Evolutionary conservation across 2,888 invertebrate species (phyloP).

Genomic region (Chrysolina americana): DNA sequence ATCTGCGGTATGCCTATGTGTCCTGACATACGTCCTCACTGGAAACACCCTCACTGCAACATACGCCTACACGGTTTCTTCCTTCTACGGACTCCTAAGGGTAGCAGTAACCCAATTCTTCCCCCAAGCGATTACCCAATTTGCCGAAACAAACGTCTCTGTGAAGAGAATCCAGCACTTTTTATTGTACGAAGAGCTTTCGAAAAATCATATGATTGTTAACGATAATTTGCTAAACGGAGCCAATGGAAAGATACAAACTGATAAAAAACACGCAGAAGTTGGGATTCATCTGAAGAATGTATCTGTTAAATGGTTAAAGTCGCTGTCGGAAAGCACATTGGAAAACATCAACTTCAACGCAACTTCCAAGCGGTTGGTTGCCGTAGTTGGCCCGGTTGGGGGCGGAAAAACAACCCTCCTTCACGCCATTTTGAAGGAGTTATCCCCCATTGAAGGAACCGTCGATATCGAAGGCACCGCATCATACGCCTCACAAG

Average conservation of each 20-base stretch:
- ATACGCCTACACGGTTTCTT: slow-evolving; percentile 82
- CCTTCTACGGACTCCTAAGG: slow-evolving; percentile 80
- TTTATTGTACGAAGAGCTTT: slow-evolving; percentile 64
- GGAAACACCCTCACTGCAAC: slow-evolving; percentile 73
- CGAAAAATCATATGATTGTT: neutral
- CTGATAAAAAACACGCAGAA: neutral
- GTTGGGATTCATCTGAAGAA: slow-evolving; percentile 73
- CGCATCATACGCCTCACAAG: slow-evolving; percentile 84
- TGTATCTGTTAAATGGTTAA: slow-evolving; percentile 78
- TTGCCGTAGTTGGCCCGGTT: slow-evolving; percentile 75
- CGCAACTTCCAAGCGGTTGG: slow-evolving; percentile 74
- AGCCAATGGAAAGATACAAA: neutral
- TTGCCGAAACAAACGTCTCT: slow-evolving; percentile 74
- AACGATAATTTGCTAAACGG: neutral
- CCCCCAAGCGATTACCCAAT: slow-evolving; percentile 76
- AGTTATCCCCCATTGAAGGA: slow-evolving; percentile 78
- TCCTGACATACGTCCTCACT: slow-evolving; percentile 81
- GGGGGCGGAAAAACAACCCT: slow-evolving; percentile 76
- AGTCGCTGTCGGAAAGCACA: slow-evolving; percentile 58
- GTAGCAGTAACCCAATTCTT: slow-evolving; percentile 76
- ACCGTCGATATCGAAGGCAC: slow-evolving; percentile 78
- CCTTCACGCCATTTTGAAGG: slow-evolving; percentile 76
- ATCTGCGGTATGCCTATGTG: slow-evolving; percentile 84
- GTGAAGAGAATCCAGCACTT: slow-evolving; percentile 72
- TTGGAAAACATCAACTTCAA: slow-evolving; percentile 77